Conservation (phyloP, 2,113 vertebrate species). For the Microcebus tavaratra region DNA sequence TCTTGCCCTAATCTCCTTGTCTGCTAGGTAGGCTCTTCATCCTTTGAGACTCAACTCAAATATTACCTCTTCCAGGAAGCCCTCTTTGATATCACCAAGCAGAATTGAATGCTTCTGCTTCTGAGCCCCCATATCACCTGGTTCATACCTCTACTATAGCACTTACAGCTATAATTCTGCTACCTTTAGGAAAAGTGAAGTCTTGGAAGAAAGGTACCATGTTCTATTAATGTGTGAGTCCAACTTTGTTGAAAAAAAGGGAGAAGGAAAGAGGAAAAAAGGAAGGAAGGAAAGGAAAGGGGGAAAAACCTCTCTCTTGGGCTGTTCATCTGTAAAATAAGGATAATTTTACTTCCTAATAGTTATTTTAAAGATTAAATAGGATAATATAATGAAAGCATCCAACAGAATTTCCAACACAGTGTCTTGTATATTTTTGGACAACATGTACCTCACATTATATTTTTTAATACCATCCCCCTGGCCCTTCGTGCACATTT, state of each 20-base stretch:
- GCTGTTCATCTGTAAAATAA: background rate
- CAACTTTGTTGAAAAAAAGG: background rate
- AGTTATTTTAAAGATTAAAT: constrained; percentile 37
- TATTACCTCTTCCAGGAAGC: background rate
- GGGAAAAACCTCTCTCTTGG: background rate
- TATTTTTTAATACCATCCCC: constrained; percentile 40
- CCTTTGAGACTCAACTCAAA: background rate
- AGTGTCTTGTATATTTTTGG: background rate
- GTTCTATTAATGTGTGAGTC: background rate
- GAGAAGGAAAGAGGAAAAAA: background rate
- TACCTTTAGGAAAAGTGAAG: constrained; percentile 32
- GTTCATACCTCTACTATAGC: background rate
- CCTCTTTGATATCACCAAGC: background rate
- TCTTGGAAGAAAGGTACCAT: constrained; percentile 1
- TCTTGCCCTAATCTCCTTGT: background rate
- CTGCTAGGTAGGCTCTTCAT: background rate
- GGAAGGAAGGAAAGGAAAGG: background rate
- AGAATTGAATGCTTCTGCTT: background rate
- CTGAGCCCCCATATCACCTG: background rate
- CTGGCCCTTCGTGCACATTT: background rate
- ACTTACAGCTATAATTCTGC: constrained; percentile 1
- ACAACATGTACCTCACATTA: background rate
- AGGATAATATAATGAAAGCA: background rate
- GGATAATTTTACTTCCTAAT: constrained; percentile 21
- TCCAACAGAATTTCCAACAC: background rate